A percentile compares a stretch with the other conserved stretches of the same genome.
phyloP scores from a whole-genome alignment of 1,140 invertebrate genomes.

The Lamellibrachia luymesi region DNA sequence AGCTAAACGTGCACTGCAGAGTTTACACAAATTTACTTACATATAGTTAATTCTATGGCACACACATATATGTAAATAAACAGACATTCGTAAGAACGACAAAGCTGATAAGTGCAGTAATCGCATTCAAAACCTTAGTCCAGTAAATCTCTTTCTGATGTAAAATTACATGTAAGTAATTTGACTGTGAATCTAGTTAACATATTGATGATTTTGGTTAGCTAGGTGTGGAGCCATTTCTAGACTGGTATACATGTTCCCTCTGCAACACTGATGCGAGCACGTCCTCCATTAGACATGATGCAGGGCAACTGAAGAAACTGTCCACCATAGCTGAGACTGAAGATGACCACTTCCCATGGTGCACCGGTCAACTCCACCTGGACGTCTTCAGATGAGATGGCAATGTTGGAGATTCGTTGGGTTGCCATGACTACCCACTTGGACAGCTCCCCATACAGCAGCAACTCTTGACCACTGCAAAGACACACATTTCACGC shows the following conservation, averaged over 20 bases:
- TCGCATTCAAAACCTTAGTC: background rate
- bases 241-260: background rate
- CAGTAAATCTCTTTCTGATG: background rate
- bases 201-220: background rate
- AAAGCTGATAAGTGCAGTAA: background rate
- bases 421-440: background rate
- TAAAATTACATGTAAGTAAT: background rate
- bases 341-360: background rate
- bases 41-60: background rate
- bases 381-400: background rate
- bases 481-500: too few species aligned
- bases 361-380: background rate
- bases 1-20: background rate
- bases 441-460: conserved; percentile 8
- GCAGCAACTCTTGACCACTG: background rate
- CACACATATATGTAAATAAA: background rate
- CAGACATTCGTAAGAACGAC: background rate
- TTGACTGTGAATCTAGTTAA: background rate
- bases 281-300: background rate
- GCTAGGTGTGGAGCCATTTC: background rate
- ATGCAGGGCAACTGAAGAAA: background rate
- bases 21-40: background rate
- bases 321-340: background rate
- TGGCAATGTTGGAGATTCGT: background rate
- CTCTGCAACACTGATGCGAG: background rate